Percentiles rank a stretch among this genome's conserved stretches.
Conservation (phyloP, 2,888 invertebrate species). For the Cephus spinipes region DNA sequence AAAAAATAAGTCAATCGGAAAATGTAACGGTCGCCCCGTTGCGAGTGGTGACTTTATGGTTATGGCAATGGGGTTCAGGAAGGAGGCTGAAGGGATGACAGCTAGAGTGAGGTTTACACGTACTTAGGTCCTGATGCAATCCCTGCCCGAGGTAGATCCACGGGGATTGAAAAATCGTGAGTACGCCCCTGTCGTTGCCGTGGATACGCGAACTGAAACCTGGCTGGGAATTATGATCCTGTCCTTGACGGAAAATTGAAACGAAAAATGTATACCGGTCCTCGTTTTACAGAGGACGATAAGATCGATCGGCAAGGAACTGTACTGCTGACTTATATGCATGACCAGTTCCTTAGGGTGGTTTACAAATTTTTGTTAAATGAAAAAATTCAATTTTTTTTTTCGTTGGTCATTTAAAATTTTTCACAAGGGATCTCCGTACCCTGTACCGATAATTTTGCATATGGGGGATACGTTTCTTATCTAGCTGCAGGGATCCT, state of each 20-base stretch:
- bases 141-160: background rate
- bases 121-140: background rate
- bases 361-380: background rate
- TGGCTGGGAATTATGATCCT: conserved; percentile 7
- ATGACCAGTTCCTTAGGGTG: too few species aligned
- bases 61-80: background rate
- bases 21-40: background rate
- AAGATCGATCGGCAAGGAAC: conserved; percentile 15
- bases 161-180: background rate
- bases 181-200: background rate
- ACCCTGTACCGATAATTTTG: too few species aligned
- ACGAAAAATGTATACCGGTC: conserved; percentile 11
- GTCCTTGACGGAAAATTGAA: conserved; percentile 22
- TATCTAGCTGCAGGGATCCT: background rate
- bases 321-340: background rate
- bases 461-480: too few species aligned
- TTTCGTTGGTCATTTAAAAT: too few species aligned
- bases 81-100: background rate
- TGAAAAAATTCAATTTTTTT: too few species aligned
- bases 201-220: background rate
- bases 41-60: background rate
- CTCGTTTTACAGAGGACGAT: background rate
- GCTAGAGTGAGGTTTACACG: background rate
- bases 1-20: background rate
- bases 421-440: too few species aligned